Conservation (phyloP, 2,888 invertebrate species). For the Meteorus colon region DNA sequence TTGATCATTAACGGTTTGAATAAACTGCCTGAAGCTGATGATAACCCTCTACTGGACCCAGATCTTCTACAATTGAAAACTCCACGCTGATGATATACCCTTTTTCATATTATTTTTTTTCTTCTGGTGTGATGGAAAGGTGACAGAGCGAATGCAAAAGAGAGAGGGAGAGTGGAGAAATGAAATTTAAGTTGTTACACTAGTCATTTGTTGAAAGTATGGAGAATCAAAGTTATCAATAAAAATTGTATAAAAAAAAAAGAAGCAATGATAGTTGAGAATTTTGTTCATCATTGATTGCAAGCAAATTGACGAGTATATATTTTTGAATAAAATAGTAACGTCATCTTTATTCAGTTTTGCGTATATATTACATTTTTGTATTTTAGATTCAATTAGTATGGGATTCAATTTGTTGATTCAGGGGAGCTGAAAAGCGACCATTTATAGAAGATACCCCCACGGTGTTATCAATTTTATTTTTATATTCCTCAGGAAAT, state of each 20-base stretch:
- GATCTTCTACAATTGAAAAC: conserved; percentile 70
- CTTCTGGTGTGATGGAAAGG: conserved; percentile 5
- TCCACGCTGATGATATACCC: conserved; percentile 65
- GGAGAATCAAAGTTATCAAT: conserved; percentile 24
- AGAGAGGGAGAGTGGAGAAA: neutral
- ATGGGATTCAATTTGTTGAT: conserved; percentile 21
- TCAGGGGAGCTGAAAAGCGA: neutral
- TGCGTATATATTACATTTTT: conserved; percentile 71
- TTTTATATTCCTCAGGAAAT: neutral
- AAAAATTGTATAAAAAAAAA: conserved; percentile 33
- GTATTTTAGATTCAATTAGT: conserved; percentile 26
- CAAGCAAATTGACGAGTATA: neutral
- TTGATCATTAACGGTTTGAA: conserved; percentile 68
- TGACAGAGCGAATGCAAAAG: neutral
- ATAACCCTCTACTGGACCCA: conserved; percentile 69
- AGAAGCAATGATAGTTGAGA: neutral
- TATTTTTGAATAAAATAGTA: conserved; percentile 67
- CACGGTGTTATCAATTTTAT: neutral
- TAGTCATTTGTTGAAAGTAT: conserved; percentile 8
- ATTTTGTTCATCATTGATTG: neutral
- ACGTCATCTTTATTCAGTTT: conserved; percentile 70
- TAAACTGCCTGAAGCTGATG: conserved; percentile 66
- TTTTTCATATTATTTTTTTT: conserved; percentile 17
- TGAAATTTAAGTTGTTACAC: neutral
- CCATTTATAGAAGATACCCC: neutral